phyloP scores from a whole-genome alignment of 2,888 invertebrate genomes.

The Physocephala rufipes region DNA sequence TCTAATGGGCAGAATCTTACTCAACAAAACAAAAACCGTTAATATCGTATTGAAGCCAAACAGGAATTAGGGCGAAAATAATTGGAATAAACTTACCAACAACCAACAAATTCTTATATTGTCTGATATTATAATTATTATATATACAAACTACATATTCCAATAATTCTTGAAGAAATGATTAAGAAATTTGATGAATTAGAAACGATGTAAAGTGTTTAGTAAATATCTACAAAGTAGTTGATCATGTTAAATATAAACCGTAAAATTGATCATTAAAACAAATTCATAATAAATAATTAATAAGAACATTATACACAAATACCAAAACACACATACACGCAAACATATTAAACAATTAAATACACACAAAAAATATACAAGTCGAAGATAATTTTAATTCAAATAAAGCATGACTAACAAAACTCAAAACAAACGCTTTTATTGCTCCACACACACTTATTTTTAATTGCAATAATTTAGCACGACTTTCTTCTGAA shows the following conservation, averaged over 20 bases:
- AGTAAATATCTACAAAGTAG: slow-evolving; percentile 31
- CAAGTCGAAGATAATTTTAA: slow-evolving; percentile 34
- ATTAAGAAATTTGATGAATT: slow-evolving; percentile 18
- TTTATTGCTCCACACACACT: too few relatives aligned
- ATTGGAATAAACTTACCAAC: neutral
- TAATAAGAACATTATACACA: neutral
- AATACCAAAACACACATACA: slow-evolving; percentile 14
- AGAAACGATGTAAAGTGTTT: slow-evolving; percentile 30
- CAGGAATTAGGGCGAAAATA: neutral
- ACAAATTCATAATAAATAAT: neutral
- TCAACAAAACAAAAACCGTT: neutral
- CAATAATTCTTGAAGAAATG: neutral
- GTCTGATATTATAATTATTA: neutral
- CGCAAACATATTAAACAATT: too few relatives aligned
- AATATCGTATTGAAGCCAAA: neutral
- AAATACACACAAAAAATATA: slow-evolving; percentile 9
- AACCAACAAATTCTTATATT: neutral
- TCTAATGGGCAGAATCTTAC: neutral
- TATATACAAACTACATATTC: neutral
- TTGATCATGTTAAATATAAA: slow-evolving; percentile 23
- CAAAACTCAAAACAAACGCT: slow-evolving; percentile 24
- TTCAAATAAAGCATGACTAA: slow-evolving; percentile 32
- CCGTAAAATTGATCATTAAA: slow-evolving; percentile 15
- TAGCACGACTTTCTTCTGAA: too few relatives aligned
- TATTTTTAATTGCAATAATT: too few relatives aligned